phyloP scores from a whole-genome alignment of 2,888 invertebrate species.

The Mimachlamys varia region DNA sequence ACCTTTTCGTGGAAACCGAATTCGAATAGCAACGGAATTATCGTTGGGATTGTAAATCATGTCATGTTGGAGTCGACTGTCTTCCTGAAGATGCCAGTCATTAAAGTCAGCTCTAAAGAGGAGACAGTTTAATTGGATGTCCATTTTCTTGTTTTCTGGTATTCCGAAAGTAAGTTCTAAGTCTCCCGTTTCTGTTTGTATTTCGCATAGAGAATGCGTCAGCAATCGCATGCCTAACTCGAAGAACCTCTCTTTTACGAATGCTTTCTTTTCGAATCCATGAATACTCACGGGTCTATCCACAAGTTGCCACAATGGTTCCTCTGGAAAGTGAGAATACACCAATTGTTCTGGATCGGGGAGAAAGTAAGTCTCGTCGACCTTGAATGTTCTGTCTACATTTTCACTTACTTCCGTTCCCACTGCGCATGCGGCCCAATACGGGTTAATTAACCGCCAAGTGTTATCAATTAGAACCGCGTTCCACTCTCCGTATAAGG shows the following conservation, averaged over 20 bases:
- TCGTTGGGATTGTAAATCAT: slow-evolving; percentile 68
- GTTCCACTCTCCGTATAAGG: slow-evolving; percentile 62
- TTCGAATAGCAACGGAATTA: slow-evolving; percentile 64
- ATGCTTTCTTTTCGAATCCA: slow-evolving; percentile 72
- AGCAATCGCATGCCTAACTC: slow-evolving; percentile 69
- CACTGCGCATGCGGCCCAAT: slow-evolving; percentile 68
- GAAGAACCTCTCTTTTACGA: slow-evolving; percentile 75
- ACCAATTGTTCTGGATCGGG: slow-evolving; percentile 76
- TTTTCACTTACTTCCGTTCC: slow-evolving; percentile 58
- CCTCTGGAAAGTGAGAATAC: slow-evolving; percentile 73
- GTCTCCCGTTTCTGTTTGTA: slow-evolving; percentile 68
- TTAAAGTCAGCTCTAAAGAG: slow-evolving; percentile 63
- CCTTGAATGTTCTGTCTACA: slow-evolving; percentile 39
- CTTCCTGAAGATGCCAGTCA: slow-evolving; percentile 54
- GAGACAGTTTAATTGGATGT: slow-evolving; percentile 68
- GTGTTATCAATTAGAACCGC: slow-evolving; percentile 60
- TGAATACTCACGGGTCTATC: slow-evolving; percentile 64
- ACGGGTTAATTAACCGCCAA: slow-evolving; percentile 62
- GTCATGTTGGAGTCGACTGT: slow-evolving; percentile 64
- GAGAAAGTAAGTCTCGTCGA: slow-evolving; percentile 78
- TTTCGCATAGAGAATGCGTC: slow-evolving; percentile 67
- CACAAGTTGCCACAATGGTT: slow-evolving; percentile 73
- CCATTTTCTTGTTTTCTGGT: slow-evolving; percentile 57
- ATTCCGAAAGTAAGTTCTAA: slow-evolving; percentile 70
- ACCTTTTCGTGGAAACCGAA: slow-evolving; percentile 71